Evolutionary conservation across 2,888 invertebrate species (phyloP), one percentile per base, ranked within the genome.

Genomic region (Eristalinus sepulchralis): DNA sequence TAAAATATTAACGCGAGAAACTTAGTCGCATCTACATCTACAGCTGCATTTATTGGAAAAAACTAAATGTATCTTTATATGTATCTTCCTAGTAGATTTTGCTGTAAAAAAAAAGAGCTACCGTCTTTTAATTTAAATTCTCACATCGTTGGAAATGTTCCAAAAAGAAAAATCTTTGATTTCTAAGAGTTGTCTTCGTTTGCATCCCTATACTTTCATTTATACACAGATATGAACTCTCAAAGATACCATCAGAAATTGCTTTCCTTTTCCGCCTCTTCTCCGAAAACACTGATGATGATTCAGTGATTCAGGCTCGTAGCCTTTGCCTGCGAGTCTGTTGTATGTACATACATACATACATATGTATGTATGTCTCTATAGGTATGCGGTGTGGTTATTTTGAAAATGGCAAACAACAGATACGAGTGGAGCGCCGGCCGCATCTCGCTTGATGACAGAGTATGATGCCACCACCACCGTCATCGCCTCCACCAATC

Each of bases 81-180:
- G 11, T n/a, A n/a, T 53, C 53, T 53, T 53, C 53, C 24, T 36
- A 3, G 31, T 1, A 17, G 13, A 34, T 17, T 17, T 47, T 47
- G 47, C 47, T 17, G 17, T n/a, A n/a, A n/a, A n/a, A n/a, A n/a
- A n/a, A 47, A 47, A 47, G 27, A 47, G 17, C 47, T 17, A 20
- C 55, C 60, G 36, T 39, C 75, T 71, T 71, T 68, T 62, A 70
- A 76, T 80, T 80, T 71, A 79, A 66, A 76, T 67, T 71, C 68
- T 76, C 70, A 57, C 34, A 71, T 80, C 80, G 60, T 80, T 84
- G 84, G 84, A 70, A 31, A 34, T 13, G 11, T 22, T 80, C 84
- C 80, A 80, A 59, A 34, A 73, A 34, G n/a, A 57, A 75, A 47
- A 34, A 70, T 83, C 33, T 47, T 70, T 70, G 83, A 75, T 64